Percentiles rank a stretch among this genome's conserved stretches.
Evolutionary conservation across 2,113 vertebrate species (phyloP).

Genomic region (Oncorhynchus mykiss): DNA sequence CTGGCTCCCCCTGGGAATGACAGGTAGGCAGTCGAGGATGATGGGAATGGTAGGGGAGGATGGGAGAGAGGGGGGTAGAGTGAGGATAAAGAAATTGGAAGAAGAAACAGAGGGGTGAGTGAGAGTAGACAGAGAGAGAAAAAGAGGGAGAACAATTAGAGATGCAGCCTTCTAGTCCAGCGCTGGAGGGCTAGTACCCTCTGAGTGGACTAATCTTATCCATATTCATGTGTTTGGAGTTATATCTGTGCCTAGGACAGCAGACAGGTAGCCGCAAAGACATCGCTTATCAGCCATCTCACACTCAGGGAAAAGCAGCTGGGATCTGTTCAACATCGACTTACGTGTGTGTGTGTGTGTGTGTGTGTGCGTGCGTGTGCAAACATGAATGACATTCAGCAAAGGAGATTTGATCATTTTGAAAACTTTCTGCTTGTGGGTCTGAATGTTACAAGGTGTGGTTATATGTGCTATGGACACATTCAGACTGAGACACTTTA

Average conservation of each 20-base stretch:
- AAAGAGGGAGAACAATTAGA: neutral
- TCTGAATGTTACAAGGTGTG: neutral
- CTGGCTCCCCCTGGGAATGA: conserved; percentile 5
- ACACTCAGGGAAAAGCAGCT: neutral
- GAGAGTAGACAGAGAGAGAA: neutral
- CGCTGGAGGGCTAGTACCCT: neutral
- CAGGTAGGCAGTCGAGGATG: neutral
- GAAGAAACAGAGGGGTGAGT: neutral
- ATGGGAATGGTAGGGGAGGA: neutral
- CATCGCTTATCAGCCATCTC: conserved; percentile 1
- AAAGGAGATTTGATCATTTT: neutral
- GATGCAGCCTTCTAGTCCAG: neutral
- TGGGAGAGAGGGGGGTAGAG: neutral
- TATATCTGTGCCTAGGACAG: conserved; percentile 1
- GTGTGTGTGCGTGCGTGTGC: neutral
- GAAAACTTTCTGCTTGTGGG: neutral
- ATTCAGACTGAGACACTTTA: neutral
- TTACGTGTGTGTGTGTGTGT: neutral
- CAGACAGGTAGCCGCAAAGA: neutral
- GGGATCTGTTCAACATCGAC: conserved; percentile 1
- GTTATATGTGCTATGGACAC: neutral
- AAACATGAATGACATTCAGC: neutral
- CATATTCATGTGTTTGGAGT: conserved; percentile 23
- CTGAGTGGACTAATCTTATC: conserved; percentile 12
- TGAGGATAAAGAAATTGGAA: too few relatives aligned